Evolutionary conservation across 2,888 invertebrate genomes (phyloP).

Genomic region (Campoletis raptor): DNA sequence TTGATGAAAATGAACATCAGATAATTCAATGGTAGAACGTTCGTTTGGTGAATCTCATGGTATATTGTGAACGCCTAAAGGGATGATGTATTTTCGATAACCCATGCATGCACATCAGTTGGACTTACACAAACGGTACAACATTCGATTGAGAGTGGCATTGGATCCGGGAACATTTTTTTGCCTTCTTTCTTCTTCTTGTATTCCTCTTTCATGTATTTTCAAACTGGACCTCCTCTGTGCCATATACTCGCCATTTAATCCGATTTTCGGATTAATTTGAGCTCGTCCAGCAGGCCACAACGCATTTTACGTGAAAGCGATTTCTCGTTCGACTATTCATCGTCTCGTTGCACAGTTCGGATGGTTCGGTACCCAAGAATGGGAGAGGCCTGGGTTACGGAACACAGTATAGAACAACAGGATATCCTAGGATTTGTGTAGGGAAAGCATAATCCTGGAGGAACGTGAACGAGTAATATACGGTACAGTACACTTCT

Average conservation of each 20-base stretch:
- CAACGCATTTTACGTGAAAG: slow-evolving; percentile 63
- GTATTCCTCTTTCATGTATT: background rate
- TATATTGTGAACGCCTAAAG: background rate
- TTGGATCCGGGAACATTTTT: slow-evolving; percentile 13
- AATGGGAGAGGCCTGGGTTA: background rate
- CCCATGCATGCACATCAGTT: background rate
- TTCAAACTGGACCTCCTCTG: background rate
- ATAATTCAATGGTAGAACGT: background rate
- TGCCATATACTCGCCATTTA: slow-evolving; percentile 27
- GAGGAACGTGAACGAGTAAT: slow-evolving; percentile 43
- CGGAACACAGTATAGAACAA: slow-evolving; percentile 24
- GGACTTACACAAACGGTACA: slow-evolving; percentile 23
- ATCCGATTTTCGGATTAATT: slow-evolving; percentile 66
- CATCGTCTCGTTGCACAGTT: slow-evolving; percentile 43
- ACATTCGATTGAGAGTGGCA: slow-evolving; percentile 17
- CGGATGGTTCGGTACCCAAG: slow-evolving; percentile 11
- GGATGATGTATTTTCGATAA: slow-evolving; percentile 30
- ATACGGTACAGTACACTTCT: slow-evolving; percentile 23
- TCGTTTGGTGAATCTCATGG: background rate
- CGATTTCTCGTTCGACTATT: slow-evolving; percentile 58
- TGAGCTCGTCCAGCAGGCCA: slow-evolving; percentile 53
- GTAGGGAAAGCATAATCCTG: slow-evolving; percentile 48
- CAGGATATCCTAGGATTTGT: slow-evolving; percentile 56
- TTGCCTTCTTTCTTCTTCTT: slow-evolving; percentile 15
- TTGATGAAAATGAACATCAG: background rate